These are phyloP conservation scores for Poecilia wingei DNA, from an alignment of 2,797 vertebrate species.

Conservation along the genomic window DNA sequence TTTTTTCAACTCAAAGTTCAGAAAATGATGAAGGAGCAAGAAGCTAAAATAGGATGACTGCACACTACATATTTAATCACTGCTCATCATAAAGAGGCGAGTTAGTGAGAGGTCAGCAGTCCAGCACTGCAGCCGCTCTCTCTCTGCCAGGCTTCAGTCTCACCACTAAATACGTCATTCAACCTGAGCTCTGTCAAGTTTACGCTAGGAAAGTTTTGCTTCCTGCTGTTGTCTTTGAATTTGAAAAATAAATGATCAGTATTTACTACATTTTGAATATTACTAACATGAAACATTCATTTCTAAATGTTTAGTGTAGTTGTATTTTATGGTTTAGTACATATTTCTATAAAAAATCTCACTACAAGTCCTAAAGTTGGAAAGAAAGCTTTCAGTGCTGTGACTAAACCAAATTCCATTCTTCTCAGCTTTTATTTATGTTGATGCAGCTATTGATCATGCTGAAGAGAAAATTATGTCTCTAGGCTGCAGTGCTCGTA, in stretches of 20 bases:
- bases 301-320: not conserved
- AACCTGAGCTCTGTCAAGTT: constrained; percentile 10
- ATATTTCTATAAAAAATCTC: not conserved
- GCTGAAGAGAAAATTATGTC: constrained; percentile 88
- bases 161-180: constrained; percentile 22
- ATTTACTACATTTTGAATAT: not conserved
- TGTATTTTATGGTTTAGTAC: not conserved
- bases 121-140: constrained; percentile 40
- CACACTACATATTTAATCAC: constrained; percentile 78
- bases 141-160: constrained; percentile 19
- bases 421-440: constrained; percentile 78
- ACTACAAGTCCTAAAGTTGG: constrained; percentile 26
- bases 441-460: constrained; percentile 89
- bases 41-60: constrained; percentile 71
- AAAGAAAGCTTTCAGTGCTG: constrained; percentile 38
- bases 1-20: constrained; percentile 65
- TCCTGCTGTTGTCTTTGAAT: not conserved
- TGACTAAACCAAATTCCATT: constrained; percentile 62
- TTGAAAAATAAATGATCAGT: not conserved
- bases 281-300: not conserved
- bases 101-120: constrained; percentile 68
- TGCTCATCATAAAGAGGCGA: constrained; percentile 58
- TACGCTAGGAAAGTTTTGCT: constrained; percentile 4
- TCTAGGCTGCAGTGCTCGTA: constrained; percentile 81
- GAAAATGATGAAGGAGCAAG: constrained; percentile 73